Percentiles rank a stretch among this genome's conserved stretches.
Evolutionary conservation across 2,113 vertebrate genomes (phyloP).

Genomic region (Syngnathus floridae): DNA sequence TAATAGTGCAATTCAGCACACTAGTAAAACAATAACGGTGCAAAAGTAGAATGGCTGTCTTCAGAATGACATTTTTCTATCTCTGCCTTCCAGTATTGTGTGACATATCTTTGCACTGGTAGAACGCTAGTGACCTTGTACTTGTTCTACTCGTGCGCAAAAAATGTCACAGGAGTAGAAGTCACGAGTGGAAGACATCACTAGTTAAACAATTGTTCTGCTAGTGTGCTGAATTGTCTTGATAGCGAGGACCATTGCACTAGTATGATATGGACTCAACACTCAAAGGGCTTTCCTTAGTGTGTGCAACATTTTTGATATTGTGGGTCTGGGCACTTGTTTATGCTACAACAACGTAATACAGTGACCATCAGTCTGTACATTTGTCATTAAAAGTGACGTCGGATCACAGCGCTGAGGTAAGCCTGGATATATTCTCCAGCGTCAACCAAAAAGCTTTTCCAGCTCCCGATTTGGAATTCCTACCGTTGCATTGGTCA

Average conservation of each 20-base stretch:
- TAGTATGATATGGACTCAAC: neutral
- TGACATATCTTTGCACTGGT: neutral
- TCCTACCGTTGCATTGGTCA: neutral
- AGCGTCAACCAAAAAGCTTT: neutral
- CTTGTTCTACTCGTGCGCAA: neutral
- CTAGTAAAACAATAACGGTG: neutral
- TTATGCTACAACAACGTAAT: conserved; percentile 75
- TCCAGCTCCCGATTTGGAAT: neutral
- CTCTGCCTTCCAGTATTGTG: neutral
- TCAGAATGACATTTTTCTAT: neutral
- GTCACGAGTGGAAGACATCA: too few relatives aligned
- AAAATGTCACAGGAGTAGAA: too few relatives aligned
- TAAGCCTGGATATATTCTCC: neutral
- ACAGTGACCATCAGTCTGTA: conserved; percentile 75
- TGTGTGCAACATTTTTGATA: conserved; percentile 31
- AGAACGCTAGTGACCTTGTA: neutral
- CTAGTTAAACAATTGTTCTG: neutral
- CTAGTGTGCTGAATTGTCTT: neutral
- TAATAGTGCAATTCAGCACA: neutral
- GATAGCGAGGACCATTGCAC: neutral
- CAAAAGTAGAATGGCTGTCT: neutral
- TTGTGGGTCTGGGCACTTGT: conserved; percentile 75
- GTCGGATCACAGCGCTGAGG: conserved; percentile 2
- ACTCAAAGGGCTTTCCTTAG: neutral
- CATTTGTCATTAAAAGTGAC: conserved; percentile 55